These are phyloP conservation scores for Hypolimnas misippus DNA, from an alignment of 2,888 invertebrate genomes.

Conservation along the genomic window DNA sequence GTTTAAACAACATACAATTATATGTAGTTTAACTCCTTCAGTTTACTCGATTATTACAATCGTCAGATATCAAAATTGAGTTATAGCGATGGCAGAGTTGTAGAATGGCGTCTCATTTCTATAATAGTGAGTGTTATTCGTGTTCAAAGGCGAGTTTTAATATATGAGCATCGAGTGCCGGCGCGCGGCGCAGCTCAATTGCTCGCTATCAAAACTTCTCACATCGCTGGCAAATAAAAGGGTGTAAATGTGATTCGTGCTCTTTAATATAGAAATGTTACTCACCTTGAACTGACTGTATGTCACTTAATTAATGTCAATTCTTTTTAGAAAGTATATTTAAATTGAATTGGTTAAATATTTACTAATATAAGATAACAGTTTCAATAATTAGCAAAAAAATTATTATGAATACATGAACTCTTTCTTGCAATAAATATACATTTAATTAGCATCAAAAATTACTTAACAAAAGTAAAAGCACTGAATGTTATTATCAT, in stretches of 20 bases:
- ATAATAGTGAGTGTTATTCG: slow-evolving; percentile 4
- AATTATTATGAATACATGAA: too few relatives aligned
- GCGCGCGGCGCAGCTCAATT: slow-evolving; percentile 3
- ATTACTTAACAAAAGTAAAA: too few relatives aligned
- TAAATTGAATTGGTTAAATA: too few relatives aligned
- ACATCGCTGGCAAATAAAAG: slow-evolving; percentile 17
- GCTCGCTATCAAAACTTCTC: slow-evolving; percentile 11
- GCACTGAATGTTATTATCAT: too few relatives aligned
- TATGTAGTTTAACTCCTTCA: background rate
- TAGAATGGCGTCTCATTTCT: background rate
- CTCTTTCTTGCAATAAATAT: too few relatives aligned
- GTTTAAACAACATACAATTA: background rate
- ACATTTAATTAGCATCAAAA: too few relatives aligned
- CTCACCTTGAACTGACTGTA: background rate
- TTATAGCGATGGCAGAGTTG: background rate
- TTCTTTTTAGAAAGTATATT: background rate
- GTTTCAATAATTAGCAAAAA: too few relatives aligned
- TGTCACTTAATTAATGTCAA: background rate
- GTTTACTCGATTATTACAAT: background rate
- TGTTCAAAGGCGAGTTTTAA: slow-evolving; percentile 14
- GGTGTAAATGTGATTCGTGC: slow-evolving; percentile 8
- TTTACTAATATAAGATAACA: too few relatives aligned
- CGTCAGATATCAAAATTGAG: background rate
- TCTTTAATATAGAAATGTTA: background rate
- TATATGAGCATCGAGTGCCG: background rate